Percentiles rank a stretch among this genome's conserved stretches.
These are phyloP conservation scores for Bothrops jararaca DNA, from an alignment of 2,113 vertebrate species.

Conservation along the genomic window DNA sequence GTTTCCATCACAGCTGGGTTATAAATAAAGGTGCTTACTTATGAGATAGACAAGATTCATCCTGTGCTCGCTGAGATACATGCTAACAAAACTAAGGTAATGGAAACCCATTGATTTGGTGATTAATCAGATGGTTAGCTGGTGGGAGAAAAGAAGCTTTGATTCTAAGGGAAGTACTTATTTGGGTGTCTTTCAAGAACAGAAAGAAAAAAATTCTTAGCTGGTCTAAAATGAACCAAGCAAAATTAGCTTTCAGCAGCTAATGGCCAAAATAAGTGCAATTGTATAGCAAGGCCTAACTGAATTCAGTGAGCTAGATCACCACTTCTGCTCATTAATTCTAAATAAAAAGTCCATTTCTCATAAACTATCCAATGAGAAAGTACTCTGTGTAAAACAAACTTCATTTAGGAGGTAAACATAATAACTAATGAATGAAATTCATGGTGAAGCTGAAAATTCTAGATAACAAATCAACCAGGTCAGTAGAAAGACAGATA, in stretches of 20 bases:
- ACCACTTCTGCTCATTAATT: not conserved
- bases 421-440: not conserved
- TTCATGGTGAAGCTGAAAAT: not conserved
- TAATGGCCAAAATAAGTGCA: not conserved
- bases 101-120: not conserved
- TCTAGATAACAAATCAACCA: not conserved
- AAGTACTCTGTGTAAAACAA: not conserved
- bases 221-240: slow-evolving; percentile 7
- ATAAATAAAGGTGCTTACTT: not conserved
- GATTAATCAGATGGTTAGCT: not conserved
- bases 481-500: not conserved
- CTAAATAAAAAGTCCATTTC: not conserved
- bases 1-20: slow-evolving; percentile 36
- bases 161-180: not conserved
- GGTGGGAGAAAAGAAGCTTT: not conserved
- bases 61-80: slow-evolving; percentile 48
- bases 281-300: not conserved
- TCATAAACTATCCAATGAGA: not conserved
- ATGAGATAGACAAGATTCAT: not conserved
- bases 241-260: slow-evolving; percentile 8
- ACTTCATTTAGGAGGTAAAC: not conserved
- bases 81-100: slow-evolving; percentile 28
- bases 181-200: not conserved
- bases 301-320: not conserved
- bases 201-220: not conserved